These are phyloP conservation scores for Agrilus mali DNA, from an alignment of 2,888 invertebrate species.

Conservation along the genomic window DNA sequence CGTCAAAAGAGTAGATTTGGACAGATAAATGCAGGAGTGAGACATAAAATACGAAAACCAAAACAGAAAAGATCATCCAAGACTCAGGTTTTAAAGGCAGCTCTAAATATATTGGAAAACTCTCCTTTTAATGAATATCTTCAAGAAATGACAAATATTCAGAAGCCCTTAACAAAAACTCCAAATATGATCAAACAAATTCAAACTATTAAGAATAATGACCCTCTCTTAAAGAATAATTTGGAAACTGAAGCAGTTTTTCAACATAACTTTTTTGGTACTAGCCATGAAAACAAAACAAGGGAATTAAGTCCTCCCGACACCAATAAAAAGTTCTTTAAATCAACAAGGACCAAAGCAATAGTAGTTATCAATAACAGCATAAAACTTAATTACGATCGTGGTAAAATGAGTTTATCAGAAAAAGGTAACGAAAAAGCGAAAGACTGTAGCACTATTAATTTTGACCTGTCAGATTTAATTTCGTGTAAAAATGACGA, in stretches of 20 bases:
- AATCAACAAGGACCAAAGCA: constrained; percentile 25
- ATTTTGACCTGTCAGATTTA: constrained; percentile 29
- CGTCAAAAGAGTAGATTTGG: constrained; percentile 35
- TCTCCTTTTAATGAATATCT: constrained; percentile 20
- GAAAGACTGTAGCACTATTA: constrained; percentile 8
- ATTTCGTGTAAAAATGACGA: constrained; percentile 15
- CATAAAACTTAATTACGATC: constrained; percentile 28
- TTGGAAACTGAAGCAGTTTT: background rate
- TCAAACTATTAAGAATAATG: constrained; percentile 2
- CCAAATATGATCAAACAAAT: background rate
- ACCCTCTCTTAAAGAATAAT: constrained; percentile 2
- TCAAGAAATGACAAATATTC: constrained; percentile 16
- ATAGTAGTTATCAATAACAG: constrained; percentile 30
- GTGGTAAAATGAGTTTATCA: constrained; percentile 24
- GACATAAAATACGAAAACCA: constrained; percentile 49
- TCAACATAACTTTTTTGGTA: background rate
- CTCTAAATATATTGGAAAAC: constrained; percentile 23
- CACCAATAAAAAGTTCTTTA: constrained; percentile 33
- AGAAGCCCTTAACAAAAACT: background rate
- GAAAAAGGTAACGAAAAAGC: constrained; percentile 9
- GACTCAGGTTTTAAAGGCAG: constrained; percentile 19
- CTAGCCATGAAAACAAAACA: constrained; percentile 3
- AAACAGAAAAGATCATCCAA: constrained; percentile 33
- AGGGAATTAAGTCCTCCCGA: constrained; percentile 14
- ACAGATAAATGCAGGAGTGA: constrained; percentile 53